Evolutionary conservation across 2,888 invertebrate genomes (phyloP).

Genomic region (Drosophila seclusa): DNA sequence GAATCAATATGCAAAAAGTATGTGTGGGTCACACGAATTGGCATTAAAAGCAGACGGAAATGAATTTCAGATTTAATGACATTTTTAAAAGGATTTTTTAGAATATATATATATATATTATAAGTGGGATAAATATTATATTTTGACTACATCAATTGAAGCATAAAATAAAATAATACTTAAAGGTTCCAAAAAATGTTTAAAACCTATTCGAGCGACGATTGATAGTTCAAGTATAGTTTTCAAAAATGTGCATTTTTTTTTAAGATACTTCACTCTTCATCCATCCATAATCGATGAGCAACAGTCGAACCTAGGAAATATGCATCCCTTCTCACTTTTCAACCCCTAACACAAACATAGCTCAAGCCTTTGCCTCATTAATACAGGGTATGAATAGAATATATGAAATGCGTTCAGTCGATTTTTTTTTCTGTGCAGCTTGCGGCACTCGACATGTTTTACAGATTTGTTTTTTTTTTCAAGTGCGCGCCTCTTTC

Average conservation of each 20-base stretch:
- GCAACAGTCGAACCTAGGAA: neutral
- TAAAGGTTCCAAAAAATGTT: accelerated
- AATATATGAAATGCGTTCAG: neutral
- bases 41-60: neutral
- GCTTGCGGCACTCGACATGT: slow-evolving; percentile 25
- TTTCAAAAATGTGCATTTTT: neutral
- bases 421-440: neutral
- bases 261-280: neutral
- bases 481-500: slow-evolving; percentile 42
- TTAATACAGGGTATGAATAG: slow-evolving; percentile 18
- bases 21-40: accelerated
- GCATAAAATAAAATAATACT: neutral
- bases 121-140: neutral
- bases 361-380: neutral
- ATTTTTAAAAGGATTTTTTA: neutral
- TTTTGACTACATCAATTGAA: neutral
- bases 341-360: neutral
- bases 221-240: neutral
- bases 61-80: neutral
- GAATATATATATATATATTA: no score
- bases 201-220: neutral
- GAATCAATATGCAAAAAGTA: neutral
- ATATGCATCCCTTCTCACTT: no score
- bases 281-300: neutral
- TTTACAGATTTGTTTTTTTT: slow-evolving; percentile 11